Evolutionary conservation across 2,888 invertebrate genomes (phyloP), one percentile per base, ranked within the genome.

Genomic region (Merodon equestris): DNA sequence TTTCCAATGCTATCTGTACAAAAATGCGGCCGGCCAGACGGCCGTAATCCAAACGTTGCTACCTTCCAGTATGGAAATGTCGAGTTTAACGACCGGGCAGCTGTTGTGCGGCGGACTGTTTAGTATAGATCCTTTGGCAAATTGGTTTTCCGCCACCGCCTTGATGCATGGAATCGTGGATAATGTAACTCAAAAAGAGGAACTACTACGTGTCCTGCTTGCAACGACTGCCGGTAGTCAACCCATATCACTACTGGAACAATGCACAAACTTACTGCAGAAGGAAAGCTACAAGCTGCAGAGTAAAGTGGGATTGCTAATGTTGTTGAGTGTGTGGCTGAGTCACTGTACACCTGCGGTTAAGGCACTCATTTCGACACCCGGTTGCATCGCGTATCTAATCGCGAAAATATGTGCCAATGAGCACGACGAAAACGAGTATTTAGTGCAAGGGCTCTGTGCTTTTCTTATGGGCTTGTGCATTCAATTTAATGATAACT

Each of bases 81-180:
- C 92, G 0, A 91, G 91, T 3, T 88, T 94, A 13, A 94, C 94
- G 9, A 93, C 93, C 56, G 97, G 99, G 0, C 98, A 98, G 89
- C 90, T 98, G 17, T 90, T 99, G 10, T 98, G 98, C 86, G 95
- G 96, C 1, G 98, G 98, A 0, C 90, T 98, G 19, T 97, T 98
- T 88, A 96, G 96, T 57, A 90, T 92, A 0, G 98, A 98, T 86
- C 91, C 95, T 0, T 90, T 97, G 18, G 96, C 97, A 27, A 97
- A 96, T 88, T 99, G 99, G 99, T 97, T 98, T 89, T 95, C 97
- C 0, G 92, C 97, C 0, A 95, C 97, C 0, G 96, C 97, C 0
- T 89, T 99, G 18, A 94, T 96, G 86, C 97, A 99, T 86, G 94
- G 95, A 0, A 90, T 99, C 15, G 93, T 96, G 5, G 97, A 97